Evolutionary conservation across 2,888 invertebrate genomes (phyloP).

Genomic region (Nasonovia ribisnigri): DNA sequence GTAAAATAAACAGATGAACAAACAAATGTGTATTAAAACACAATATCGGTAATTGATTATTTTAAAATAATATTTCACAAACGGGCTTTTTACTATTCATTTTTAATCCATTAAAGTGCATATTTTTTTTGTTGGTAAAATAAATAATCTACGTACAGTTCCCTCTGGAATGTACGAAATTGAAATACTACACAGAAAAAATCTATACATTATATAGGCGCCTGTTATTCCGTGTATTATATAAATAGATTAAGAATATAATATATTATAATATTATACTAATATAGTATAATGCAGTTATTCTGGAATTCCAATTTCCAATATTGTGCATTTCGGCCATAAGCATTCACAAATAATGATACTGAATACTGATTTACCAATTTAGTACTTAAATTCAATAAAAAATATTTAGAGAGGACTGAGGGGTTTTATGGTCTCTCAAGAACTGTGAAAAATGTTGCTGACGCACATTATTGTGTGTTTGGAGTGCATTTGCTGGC

Average conservation of each 20-base stretch:
- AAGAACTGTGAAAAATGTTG: slow-evolving; percentile 9
- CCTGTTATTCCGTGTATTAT: background rate
- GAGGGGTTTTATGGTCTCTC: background rate
- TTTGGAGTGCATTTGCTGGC: slow-evolving; percentile 40
- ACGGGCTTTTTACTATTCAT: slow-evolving; percentile 24
- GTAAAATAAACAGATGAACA: slow-evolving; percentile 39
- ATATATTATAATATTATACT: background rate
- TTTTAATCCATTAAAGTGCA: slow-evolving; percentile 50
- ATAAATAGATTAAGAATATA: background rate
- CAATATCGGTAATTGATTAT: slow-evolving; percentile 57
- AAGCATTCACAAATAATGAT: background rate
- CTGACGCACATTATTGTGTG: slow-evolving; percentile 40
- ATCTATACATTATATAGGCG: background rate
- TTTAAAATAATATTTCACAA: slow-evolving; percentile 48
- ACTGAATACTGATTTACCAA: background rate
- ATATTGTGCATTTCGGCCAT: background rate
- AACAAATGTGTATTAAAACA: slow-evolving; percentile 27
- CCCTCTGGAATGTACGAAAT: background rate
- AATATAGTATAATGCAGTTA: background rate
- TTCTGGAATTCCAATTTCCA: background rate
- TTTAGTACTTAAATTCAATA: slow-evolving; percentile 34
- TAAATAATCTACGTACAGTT: background rate
- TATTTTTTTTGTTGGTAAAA: background rate
- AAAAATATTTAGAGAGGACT: background rate
- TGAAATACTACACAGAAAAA: background rate